A percentile compares a stretch with the other conserved stretches of the same genome.
Conservation (phyloP, 2,888 invertebrate genomes). For the Melikaiella ostensackeni region DNA sequence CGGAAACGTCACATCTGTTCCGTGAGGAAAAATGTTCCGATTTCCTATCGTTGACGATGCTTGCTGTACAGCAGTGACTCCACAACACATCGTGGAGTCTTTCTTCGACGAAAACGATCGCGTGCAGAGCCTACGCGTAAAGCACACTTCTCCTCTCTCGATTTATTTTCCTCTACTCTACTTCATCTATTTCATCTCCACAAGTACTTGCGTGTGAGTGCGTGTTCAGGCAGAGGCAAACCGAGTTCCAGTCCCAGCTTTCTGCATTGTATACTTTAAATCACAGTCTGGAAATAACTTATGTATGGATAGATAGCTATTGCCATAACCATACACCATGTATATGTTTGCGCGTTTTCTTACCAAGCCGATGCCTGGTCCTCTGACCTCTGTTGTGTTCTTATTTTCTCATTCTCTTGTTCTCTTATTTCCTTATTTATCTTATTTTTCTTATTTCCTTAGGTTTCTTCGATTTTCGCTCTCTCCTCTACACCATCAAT, state of each 20-base stretch:
- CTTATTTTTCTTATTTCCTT: background rate
- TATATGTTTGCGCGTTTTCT: conserved; percentile 35
- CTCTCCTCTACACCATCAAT: conserved; percentile 36
- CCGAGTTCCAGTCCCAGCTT: conserved; percentile 34
- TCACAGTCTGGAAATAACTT: conserved; percentile 61
- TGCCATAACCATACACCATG: conserved; percentile 41
- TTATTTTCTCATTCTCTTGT: conserved; percentile 18
- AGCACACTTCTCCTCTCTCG: conserved; percentile 32
- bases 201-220: conserved; percentile 32
- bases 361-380: conserved; percentile 22
- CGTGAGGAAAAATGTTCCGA: too few species aligned
- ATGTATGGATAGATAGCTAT: conserved; percentile 44
- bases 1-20: too few species aligned
- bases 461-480: conserved; percentile 18
- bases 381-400: conserved; percentile 39
- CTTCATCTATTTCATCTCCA: conserved; percentile 39
- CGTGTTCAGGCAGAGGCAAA: conserved; percentile 41
- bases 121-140: conserved; percentile 31
- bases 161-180: conserved; percentile 24
- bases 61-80: conserved; percentile 15
- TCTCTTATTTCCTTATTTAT: background rate
- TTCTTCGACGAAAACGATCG: conserved; percentile 22
- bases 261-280: conserved; percentile 65
- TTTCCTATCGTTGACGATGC: too few species aligned
- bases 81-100: background rate